Evolutionary conservation across 2,113 vertebrate species (phyloP).

Genomic region (human (Homo sapiens)): DNA sequence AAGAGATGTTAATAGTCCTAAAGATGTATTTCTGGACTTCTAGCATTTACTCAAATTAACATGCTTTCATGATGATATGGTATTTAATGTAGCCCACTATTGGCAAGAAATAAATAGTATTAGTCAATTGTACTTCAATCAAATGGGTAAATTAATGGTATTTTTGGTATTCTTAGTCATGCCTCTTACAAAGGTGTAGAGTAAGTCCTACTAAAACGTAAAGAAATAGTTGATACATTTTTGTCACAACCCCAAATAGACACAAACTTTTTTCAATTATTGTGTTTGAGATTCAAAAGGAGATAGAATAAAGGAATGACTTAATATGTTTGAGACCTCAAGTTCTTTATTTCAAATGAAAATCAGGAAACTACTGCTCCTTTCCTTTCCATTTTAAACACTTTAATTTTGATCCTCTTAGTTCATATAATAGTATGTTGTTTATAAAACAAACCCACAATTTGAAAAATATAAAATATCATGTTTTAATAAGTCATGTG

Average conservation of each 20-base stretch:
- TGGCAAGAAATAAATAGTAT: background rate
- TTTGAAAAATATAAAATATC: background rate
- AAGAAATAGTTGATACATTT: background rate
- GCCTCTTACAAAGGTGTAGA: background rate
- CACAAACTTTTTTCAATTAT: background rate
- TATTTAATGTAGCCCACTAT: background rate
- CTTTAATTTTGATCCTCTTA: conserved; percentile 37
- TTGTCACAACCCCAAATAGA: background rate
- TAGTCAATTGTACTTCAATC: background rate
- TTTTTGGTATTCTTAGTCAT: background rate
- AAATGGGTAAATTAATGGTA: background rate
- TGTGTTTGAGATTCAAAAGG: conserved; percentile 29
- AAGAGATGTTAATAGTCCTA: background rate
- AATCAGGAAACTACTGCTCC: background rate
- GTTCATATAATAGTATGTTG: background rate
- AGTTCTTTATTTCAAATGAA: conserved; percentile 58
- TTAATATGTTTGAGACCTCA: background rate
- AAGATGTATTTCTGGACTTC: background rate
- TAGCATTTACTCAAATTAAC: background rate
- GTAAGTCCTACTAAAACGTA: background rate
- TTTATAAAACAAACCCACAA: background rate
- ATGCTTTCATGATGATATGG: no score
- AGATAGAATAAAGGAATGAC: conserved; percentile 13
- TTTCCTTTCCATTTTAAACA: background rate
- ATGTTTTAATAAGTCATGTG: background rate